Evolutionary conservation across 2,888 invertebrate species (phyloP).

Genomic region (Trachelus troglodyta): DNA sequence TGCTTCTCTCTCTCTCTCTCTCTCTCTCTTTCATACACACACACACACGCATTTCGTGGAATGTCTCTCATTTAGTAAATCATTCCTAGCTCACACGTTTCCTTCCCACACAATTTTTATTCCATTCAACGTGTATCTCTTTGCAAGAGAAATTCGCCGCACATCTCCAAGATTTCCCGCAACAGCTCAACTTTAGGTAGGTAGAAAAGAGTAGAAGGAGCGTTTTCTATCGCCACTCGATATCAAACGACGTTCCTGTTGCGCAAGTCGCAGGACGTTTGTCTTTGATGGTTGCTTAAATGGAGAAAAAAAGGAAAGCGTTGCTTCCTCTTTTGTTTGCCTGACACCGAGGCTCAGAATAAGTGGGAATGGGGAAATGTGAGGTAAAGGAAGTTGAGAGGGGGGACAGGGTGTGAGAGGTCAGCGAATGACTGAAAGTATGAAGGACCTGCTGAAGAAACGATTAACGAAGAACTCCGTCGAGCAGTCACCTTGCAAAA

Average conservation of each 20-base stretch:
- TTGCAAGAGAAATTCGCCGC: background rate
- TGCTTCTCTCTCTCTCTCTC: too few species aligned
- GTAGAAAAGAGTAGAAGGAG: background rate
- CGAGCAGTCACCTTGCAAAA: slow-evolving; percentile 62
- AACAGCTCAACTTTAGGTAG: background rate
- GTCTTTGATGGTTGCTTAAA: background rate
- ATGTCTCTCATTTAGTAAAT: background rate
- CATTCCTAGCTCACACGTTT: background rate
- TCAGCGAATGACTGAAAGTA: background rate
- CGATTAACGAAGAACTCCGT: slow-evolving; percentile 21
- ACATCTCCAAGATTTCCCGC: background rate
- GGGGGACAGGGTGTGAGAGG: background rate
- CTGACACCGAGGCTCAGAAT: background rate
- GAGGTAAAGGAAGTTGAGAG: background rate
- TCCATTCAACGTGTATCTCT: background rate
- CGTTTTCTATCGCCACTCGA: background rate
- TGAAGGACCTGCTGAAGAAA: background rate
- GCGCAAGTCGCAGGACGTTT: background rate
- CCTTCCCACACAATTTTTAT: background rate
- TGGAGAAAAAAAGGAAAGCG: background rate
- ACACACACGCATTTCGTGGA: background rate
- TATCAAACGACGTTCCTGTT: background rate
- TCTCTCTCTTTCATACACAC: too few species aligned
- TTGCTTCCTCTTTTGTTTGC: background rate
- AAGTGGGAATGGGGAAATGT: background rate